Evolutionary conservation across 2,113 vertebrate species (phyloP).

Genomic region (Neolamprologus sp.): DNA sequence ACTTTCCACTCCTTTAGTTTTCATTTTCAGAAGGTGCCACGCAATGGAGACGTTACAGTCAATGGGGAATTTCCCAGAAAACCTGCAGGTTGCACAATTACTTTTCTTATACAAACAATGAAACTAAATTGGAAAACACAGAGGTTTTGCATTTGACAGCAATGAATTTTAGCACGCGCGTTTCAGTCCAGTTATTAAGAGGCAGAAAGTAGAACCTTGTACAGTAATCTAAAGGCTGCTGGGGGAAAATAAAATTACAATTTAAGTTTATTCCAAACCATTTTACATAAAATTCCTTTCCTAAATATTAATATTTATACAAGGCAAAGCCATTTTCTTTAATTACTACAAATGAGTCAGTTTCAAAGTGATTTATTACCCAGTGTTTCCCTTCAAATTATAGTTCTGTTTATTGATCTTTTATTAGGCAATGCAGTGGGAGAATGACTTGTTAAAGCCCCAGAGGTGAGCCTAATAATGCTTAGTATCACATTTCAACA

Average conservation of each 20-base stretch:
- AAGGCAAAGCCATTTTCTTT: background rate
- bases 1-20: background rate
- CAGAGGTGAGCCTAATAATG: background rate
- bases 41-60: background rate
- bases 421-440: background rate
- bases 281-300: background rate
- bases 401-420: background rate
- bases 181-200: background rate
- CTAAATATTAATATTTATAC: background rate
- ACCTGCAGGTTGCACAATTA: background rate
- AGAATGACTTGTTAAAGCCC: background rate
- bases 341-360: background rate
- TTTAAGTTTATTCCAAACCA: background rate
- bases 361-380: background rate
- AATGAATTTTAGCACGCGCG: background rate
- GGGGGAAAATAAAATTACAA: background rate
- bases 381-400: background rate
- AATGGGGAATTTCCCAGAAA: background rate
- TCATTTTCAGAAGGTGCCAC: background rate
- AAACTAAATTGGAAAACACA: background rate
- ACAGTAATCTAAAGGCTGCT: background rate
- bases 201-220: background rate
- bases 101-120: background rate
- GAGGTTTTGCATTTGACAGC: background rate
- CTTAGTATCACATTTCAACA: background rate